Evolutionary conservation across 2,888 invertebrate species (phyloP).

Genomic region (Griposia aprilina): DNA sequence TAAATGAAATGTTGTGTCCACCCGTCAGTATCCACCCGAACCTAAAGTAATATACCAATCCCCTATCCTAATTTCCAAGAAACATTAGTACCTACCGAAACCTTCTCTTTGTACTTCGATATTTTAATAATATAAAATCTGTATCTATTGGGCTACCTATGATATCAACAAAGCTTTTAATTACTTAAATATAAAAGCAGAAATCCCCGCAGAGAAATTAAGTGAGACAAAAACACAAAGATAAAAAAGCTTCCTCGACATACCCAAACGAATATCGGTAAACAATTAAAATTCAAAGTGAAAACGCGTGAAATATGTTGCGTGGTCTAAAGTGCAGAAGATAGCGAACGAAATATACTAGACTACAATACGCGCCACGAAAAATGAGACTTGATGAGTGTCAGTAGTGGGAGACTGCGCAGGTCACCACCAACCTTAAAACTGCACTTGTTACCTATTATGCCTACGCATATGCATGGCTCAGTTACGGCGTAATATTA

Average conservation of each 20-base stretch:
- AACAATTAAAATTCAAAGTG: conserved; percentile 75
- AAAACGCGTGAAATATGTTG: conserved; percentile 68
- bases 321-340: conserved; percentile 41
- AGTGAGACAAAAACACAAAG: not conserved
- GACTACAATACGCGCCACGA: too few species aligned
- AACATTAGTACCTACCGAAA: not conserved
- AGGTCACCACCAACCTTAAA: too few species aligned
- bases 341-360: not conserved
- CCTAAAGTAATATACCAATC: not conserved
- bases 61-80: not conserved
- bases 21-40: not conserved
- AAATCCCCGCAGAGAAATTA: not conserved
- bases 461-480: too few species aligned
- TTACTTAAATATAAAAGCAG: not conserved
- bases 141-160: not conserved
- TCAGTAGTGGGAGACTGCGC: too few species aligned
- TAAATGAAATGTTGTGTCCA: not conserved
- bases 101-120: too few species aligned
- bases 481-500: too few species aligned
- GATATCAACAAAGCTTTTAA: not conserved
- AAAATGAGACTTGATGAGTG: too few species aligned
- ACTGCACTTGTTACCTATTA: too few species aligned
- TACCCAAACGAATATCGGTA: conserved; percentile 66
- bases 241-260: not conserved
- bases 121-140: not conserved